Evolutionary conservation across 2,797 vertebrate genomes (phyloP).

Genomic region (Microctenopoma steveboyesi): DNA sequence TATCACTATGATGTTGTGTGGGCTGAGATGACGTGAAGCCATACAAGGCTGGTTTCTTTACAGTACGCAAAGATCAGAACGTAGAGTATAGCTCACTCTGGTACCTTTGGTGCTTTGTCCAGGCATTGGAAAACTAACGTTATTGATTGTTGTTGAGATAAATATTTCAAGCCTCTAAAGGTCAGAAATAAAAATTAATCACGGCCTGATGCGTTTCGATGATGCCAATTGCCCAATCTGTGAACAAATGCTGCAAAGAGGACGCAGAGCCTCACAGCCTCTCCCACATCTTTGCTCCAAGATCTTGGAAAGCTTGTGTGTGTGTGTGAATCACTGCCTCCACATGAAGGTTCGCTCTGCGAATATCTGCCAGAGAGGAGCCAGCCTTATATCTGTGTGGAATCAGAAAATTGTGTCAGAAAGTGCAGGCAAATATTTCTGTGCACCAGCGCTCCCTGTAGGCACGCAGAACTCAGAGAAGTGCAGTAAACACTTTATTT

Average conservation of each 20-base stretch:
- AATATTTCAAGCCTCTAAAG: constrained; percentile 4
- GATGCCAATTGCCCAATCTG: constrained; percentile 25
- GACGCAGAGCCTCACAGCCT: constrained; percentile 37
- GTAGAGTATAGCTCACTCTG: not conserved
- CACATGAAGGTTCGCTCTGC: constrained; percentile 56
- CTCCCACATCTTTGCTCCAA: constrained; percentile 41
- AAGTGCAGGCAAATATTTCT: constrained; percentile 64
- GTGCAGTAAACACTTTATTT: constrained; percentile 31
- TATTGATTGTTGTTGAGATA: not conserved
- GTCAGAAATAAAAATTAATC: constrained; percentile 27
- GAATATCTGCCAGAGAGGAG: constrained; percentile 51
- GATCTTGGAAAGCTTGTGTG: constrained; percentile 22
- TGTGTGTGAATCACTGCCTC: constrained; percentile 52
- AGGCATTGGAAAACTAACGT: not conserved
- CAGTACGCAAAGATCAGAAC: not conserved
- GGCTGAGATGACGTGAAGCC: constrained; percentile 44
- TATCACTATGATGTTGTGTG: constrained; percentile 47
- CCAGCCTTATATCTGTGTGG: constrained; percentile 56
- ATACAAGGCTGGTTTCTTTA: constrained; percentile 49
- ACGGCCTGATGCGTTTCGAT: constrained; percentile 1
- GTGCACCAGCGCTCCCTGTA: constrained; percentile 29
- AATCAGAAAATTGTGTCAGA: constrained; percentile 72
- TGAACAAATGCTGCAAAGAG: constrained; percentile 20
- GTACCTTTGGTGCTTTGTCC: not conserved
- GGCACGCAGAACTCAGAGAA: constrained; percentile 37